A percentile compares a stretch with the other conserved stretches of the same genome.
These are phyloP conservation scores for Bombus ignitus DNA, from an alignment of 1,140 invertebrate species.

Conservation along the genomic window DNA sequence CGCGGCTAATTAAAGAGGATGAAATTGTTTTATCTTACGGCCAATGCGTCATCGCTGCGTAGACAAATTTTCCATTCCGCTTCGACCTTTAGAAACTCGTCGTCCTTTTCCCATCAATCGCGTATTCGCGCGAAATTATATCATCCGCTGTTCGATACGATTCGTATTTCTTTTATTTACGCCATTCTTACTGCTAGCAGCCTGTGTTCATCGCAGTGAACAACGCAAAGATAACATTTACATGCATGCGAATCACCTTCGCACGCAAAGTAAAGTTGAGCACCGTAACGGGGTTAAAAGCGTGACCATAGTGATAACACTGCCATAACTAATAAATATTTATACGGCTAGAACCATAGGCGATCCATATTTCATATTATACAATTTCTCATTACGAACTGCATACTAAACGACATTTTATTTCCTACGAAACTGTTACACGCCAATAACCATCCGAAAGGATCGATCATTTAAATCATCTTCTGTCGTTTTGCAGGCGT, in stretches of 20 bases:
- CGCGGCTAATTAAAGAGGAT: background rate
- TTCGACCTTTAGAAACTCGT: fast-evolving
- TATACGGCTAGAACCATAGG: background rate
- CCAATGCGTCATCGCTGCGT: background rate
- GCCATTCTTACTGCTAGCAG: too few species aligned
- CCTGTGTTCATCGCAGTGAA: background rate
- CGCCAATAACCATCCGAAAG: too few species aligned
- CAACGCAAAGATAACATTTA: conserved; percentile 7
- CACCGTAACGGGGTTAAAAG: conserved; percentile 24
- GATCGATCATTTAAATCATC: background rate
- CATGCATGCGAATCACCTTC: conserved; percentile 3
- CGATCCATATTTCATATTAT: background rate
- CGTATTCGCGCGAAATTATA: too few species aligned
- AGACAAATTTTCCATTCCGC: background rate
- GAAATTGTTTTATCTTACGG: too few species aligned
- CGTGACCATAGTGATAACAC: conserved; percentile 12
- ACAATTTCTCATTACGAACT: background rate
- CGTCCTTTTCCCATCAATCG: background rate
- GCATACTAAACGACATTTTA: background rate
- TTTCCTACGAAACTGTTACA: background rate
- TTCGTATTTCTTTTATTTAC: background rate
- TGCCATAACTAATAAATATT: conserved; percentile 9
- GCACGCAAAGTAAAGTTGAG: conserved; percentile 4
- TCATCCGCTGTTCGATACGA: background rate
- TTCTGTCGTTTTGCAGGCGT: background rate